Evolutionary conservation across 1,140 invertebrate species (phyloP).

Genomic region (Neodiprion virginianus): DNA sequence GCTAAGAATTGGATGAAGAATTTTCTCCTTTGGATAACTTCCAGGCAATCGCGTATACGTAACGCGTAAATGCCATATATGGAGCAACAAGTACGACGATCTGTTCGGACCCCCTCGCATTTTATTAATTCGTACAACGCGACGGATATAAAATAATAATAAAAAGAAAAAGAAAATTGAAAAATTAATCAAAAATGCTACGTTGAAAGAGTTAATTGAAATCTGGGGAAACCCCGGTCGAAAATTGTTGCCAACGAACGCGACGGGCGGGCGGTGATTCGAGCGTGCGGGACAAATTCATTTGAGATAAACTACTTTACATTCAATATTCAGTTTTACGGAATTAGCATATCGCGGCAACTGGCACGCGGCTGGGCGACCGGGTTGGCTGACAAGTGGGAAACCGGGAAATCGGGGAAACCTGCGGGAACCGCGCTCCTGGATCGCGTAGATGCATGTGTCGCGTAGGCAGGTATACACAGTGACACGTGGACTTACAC

Average conservation of each 20-base stretch:
- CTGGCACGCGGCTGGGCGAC: constrained; percentile 8
- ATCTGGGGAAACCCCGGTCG: too few species aligned
- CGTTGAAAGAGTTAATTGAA: too few species aligned
- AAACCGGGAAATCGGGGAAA: constrained; percentile 1
- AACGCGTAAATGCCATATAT: too few species aligned
- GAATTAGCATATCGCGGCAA: constrained; percentile 19
- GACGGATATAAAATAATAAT: too few species aligned
- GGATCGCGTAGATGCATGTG: neutral
- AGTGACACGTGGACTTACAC: constrained; percentile 50
- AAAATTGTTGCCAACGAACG: too few species aligned
- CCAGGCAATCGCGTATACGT: neutral
- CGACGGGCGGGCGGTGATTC: too few species aligned
- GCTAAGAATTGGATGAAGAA: too few species aligned
- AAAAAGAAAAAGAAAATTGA: too few species aligned
- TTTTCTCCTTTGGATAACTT: neutral
- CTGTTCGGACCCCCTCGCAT: neutral
- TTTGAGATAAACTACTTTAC: constrained; percentile 34
- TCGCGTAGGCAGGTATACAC: constrained; percentile 12
- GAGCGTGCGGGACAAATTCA: constrained; percentile 39
- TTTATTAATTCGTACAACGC: too few species aligned
- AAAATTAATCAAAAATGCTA: too few species aligned
- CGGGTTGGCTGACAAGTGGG: neutral
- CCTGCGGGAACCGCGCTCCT: constrained; percentile 13
- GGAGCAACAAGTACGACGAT: neutral
- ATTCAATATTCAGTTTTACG: constrained; percentile 28